A percentile compares a stretch with the other conserved stretches of the same genome.
Conservation (phyloP, 64 coral and sea anemone genomes). For the Hydrozoanthus tunicans region DNA sequence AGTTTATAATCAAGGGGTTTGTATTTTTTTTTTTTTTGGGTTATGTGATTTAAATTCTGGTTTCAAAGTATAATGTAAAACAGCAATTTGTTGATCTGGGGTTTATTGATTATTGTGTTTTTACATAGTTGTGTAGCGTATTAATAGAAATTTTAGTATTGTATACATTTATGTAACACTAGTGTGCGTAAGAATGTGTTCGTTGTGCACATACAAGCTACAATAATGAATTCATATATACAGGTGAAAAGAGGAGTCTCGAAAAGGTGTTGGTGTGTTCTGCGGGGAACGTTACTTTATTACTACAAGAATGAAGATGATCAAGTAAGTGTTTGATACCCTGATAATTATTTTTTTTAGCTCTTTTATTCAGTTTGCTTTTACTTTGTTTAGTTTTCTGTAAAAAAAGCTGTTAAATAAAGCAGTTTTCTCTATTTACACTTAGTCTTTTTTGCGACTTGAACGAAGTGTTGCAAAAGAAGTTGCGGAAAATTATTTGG, state of each 20-base stretch:
- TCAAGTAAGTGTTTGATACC: slow-evolving; percentile 47
- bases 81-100: too few species aligned
- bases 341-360: background rate
- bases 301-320: slow-evolving; percentile 94
- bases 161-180: background rate
- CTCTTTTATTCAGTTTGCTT: background rate
- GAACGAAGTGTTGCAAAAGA: too few species aligned
- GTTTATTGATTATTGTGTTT: background rate
- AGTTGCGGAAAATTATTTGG: too few species aligned
- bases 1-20: too few species aligned
- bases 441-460: too few species aligned
- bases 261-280: slow-evolving; percentile 83
- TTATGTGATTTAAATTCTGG: too few species aligned
- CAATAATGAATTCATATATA: background rate
- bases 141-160: background rate
- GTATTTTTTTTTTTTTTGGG: too few species aligned
- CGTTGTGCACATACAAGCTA: background rate
- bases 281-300: slow-evolving; percentile 87
- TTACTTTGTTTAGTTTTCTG: too few species aligned
- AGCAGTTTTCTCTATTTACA: too few species aligned
- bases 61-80: too few species aligned
- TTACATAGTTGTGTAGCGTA: background rate
- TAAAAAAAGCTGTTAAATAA: too few species aligned
- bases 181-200: background rate
- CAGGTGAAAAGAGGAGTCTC: slow-evolving; percentile 88